Evolutionary conservation across 1,140 invertebrate species (phyloP).

Genomic region (Macrosteles quadrilineatus): DNA sequence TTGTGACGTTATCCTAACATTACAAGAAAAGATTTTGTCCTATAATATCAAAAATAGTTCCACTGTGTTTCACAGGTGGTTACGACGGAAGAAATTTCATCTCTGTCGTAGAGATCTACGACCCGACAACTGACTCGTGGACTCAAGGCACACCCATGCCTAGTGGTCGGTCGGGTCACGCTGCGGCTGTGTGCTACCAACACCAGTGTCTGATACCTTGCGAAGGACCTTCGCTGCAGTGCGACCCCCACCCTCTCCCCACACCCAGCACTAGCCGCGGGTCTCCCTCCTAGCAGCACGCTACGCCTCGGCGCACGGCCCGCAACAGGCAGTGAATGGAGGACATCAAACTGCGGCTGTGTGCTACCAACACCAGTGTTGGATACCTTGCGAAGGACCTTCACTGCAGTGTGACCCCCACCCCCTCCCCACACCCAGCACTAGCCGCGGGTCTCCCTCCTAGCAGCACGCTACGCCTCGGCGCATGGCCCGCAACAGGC

Average conservation of each 20-base stretch:
- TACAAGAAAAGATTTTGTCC: no score
- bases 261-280: neutral
- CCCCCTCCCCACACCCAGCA: neutral
- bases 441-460: neutral
- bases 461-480: neutral
- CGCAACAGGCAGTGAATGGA: no score
- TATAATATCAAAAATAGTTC: no score
- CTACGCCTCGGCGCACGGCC: neutral
- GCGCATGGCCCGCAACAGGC: neutral
- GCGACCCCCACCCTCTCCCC: neutral
- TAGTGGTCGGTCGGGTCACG: conserved; percentile 86
- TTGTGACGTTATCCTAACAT: no score
- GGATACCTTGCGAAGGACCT: conserved; percentile 53
- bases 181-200: conserved; percentile 82
- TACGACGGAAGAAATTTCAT: conserved; percentile 83
- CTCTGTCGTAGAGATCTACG: conserved; percentile 82
- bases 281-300: neutral
- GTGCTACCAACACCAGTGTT: conserved; percentile 66
- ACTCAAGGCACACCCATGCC: conserved; percentile 71
- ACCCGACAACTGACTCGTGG: conserved; percentile 76
- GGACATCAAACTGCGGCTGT: conserved; percentile 87
- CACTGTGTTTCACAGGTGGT: no score
- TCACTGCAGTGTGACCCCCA: neutral
- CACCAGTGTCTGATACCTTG: conserved; percentile 56
- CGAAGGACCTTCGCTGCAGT: conserved; percentile 41